Evolutionary conservation across 2,113 vertebrate species (phyloP), one percentile per base, ranked within the genome.

Genomic region (Gadus chalcogrammus): DNA sequence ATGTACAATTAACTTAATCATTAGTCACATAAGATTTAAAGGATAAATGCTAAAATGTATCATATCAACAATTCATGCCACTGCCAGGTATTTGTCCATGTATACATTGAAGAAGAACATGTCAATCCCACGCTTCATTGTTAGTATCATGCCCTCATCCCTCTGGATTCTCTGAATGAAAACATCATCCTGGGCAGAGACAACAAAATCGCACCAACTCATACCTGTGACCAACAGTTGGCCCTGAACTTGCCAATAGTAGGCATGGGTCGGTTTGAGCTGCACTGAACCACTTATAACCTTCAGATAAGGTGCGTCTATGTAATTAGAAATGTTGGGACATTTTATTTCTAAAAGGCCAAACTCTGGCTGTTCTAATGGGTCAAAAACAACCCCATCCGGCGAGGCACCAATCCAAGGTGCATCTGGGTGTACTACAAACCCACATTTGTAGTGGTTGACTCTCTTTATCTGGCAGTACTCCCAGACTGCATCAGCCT

Each of bases 391-490:
- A 17, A 63, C 7, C 4, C 71, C 52, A 53, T 68, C 53, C 15
- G 56, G 64, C 60, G 65, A 74, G 2, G 27, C 61, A 17, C 71
- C 65, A 6, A 67, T n/a, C 48, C 66, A 74, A 15, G 66, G 72
- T 17, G 66, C 58, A 22, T 73, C 65, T 42, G 60, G 65, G 59
- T 69, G 66, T 17, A 64, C 38, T n/a, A 75, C 61, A 24, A 75
- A 65, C 61, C 73, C 52, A 69, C 67, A 64, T 8, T 61, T 60
- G 16, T n/a, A 69, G 31, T 75, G 68, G 62, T 69, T 58, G 8
- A 64, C 52, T 9, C 68, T 64, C n/a, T 69, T 75, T 3, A 65
- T 15, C 5, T 15, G 52, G 62, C 73, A 64, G 61, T 75, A 69
- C 60, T 68, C 70, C 31, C 31, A 17, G 17, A 68, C 35, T 15